Percentiles rank a stretch among this genome's conserved stretches.
Conservation (phyloP, 2,113 vertebrate genomes). For the Triplophysa dalaica region DNA sequence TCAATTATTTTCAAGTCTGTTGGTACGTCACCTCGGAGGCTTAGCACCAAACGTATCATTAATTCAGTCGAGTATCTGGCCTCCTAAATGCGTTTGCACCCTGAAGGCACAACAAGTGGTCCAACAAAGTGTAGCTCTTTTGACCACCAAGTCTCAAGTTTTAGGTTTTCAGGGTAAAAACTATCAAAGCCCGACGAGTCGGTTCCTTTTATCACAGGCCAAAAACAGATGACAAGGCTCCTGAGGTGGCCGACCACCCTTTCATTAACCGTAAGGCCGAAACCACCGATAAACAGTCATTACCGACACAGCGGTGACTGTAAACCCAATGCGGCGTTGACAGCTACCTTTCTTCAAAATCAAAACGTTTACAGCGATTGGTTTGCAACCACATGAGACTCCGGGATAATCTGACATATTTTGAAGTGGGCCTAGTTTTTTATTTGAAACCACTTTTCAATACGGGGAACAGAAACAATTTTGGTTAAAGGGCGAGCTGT, state of each 20-base stretch:
- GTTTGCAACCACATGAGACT: constrained; percentile 31
- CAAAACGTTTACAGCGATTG: neutral
- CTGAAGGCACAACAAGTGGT: constrained; percentile 36
- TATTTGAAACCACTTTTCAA: constrained; percentile 25
- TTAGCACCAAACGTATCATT: constrained; percentile 28
- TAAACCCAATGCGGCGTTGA: constrained; percentile 2
- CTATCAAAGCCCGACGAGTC: constrained; percentile 28
- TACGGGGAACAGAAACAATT: constrained; percentile 20
- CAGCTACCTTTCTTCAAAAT: constrained; percentile 3
- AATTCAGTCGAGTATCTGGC: constrained; percentile 30
- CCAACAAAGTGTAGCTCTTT: constrained; percentile 16
- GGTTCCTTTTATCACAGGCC: constrained; percentile 29
- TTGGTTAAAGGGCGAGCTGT: constrained; percentile 2
- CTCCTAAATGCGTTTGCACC: constrained; percentile 15
- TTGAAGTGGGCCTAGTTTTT: constrained; percentile 1
- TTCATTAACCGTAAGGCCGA: constrained; percentile 41
- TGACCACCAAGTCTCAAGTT: constrained; percentile 21
- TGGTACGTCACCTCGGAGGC: constrained; percentile 18
- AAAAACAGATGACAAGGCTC: constrained; percentile 40
- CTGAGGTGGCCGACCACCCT: constrained; percentile 31
- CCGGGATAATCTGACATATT: neutral
- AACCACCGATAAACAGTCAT: constrained; percentile 42
- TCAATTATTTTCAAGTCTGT: neutral
- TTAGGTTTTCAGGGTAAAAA: constrained; percentile 13
- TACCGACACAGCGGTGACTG: constrained; percentile 13